These are phyloP conservation scores for Crypturellus tataupa DNA, from an alignment of 2,797 vertebrate genomes.

Conservation along the genomic window DNA sequence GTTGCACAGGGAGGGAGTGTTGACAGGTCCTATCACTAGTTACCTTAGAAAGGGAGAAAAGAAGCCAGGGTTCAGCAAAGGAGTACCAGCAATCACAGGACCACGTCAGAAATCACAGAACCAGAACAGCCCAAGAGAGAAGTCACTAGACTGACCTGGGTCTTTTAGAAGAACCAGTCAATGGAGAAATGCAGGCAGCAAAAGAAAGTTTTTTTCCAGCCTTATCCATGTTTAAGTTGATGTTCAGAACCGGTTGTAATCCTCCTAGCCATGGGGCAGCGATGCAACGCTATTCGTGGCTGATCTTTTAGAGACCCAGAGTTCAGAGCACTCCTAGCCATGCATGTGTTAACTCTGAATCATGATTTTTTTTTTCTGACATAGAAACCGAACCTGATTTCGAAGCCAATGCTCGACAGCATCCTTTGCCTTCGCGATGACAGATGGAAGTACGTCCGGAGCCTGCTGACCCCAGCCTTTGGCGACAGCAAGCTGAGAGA, in stretches of 20 bases:
- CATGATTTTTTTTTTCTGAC: slow-evolving; percentile 22
- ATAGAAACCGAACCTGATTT: slow-evolving; percentile 81
- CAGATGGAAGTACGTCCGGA: slow-evolving; percentile 87
- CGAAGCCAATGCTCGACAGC: slow-evolving; percentile 89
- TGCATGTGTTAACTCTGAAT: neutral
- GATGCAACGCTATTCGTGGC: neutral
- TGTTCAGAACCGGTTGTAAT: neutral
- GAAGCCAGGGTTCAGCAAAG: slow-evolving; percentile 3
- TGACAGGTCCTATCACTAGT: slow-evolving; percentile 49
- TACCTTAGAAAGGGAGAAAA: slow-evolving; percentile 24
- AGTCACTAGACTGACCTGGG: neutral
- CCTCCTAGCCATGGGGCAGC: rapidly evolving
- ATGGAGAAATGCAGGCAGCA: neutral
- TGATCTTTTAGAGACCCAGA: neutral
- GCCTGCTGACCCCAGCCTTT: slow-evolving; percentile 85
- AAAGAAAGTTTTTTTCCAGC: neutral
- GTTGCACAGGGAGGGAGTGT: neutral
- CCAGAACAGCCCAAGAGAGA: neutral
- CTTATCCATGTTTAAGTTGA: neutral
- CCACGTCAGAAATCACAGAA: neutral
- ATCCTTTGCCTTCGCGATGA: slow-evolving; percentile 89
- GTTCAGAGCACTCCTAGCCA: neutral
- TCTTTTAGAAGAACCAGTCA: neutral
- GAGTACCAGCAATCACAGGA: neutral
- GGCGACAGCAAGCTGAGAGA: slow-evolving; percentile 89